Percentiles rank a stretch among this genome's conserved stretches.
Conservation (phyloP, 1,140 invertebrate species). For the Rhopalosiphum padi region DNA sequence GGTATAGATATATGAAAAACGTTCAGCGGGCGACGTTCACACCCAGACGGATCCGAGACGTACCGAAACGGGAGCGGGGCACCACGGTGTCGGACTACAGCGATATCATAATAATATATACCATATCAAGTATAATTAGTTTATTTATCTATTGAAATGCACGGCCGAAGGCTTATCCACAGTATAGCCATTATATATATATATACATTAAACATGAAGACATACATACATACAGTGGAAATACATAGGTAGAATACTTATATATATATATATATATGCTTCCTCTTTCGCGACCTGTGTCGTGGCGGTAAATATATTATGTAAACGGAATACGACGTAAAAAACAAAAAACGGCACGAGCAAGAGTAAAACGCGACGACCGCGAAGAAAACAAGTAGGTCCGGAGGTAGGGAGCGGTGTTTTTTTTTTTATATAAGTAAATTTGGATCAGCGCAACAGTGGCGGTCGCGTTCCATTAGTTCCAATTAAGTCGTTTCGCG, state of each 20-base stretch:
- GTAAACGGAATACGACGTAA: neutral
- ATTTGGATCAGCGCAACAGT: neutral
- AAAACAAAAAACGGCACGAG: neutral
- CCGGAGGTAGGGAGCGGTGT: neutral
- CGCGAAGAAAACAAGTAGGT: neutral
- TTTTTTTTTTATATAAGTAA: neutral
- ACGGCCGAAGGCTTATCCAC: neutral
- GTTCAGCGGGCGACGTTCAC: neutral
- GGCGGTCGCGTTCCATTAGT: slow-evolving; percentile 34
- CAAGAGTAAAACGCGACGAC: neutral
- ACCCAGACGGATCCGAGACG: neutral
- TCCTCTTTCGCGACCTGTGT: neutral
- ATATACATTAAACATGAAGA: too few relatives aligned
- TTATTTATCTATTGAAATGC: neutral
- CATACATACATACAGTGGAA: too few relatives aligned
- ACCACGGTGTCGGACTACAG: neutral
- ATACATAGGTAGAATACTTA: neutral
- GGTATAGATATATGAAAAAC: neutral
- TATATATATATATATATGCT: neutral
- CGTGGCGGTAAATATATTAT: neutral
- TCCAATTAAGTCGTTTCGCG: slow-evolving; percentile 25
- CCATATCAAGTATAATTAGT: too few relatives aligned
- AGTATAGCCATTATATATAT: neutral
- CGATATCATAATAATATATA: too few relatives aligned
- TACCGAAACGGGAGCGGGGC: neutral